Evolutionary conservation across 2,888 invertebrate genomes (phyloP).

Genomic region (Coelopa pilipes): DNA sequence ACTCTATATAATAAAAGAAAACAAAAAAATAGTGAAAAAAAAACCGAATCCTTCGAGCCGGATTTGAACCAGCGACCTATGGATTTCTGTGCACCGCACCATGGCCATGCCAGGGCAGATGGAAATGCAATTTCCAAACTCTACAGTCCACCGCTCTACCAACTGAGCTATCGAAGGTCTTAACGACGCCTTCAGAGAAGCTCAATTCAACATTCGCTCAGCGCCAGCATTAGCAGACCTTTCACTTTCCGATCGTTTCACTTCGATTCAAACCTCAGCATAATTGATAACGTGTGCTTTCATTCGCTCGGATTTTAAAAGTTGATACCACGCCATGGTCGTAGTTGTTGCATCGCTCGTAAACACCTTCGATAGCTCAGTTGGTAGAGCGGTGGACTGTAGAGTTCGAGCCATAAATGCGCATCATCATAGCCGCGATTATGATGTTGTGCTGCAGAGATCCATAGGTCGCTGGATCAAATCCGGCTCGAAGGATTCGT

Average conservation of each 20-base stretch:
- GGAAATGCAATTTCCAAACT: conserved; percentile 1
- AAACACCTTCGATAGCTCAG: conserved; percentile 62
- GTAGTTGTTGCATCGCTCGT: background rate
- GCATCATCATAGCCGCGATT: background rate
- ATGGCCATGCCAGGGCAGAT: background rate
- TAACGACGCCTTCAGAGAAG: background rate
- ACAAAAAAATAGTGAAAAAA: background rate
- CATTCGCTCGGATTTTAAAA: too few species aligned
- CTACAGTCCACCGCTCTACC: conserved; percentile 61
- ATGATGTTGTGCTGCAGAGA: conserved; percentile 45
- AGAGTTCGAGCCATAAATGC: conserved; percentile 39
- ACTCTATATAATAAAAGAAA: background rate
- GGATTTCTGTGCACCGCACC: conserved; percentile 45
- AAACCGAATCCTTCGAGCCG: conserved; percentile 60
- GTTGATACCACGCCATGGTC: too few species aligned
- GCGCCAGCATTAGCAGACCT: conserved; percentile 2
- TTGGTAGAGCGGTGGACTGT: conserved; percentile 66
- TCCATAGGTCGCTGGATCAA: conserved; percentile 77
- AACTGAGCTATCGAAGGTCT: conserved; percentile 58
- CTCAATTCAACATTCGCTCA: background rate
- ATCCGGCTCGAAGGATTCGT: conserved; percentile 71
- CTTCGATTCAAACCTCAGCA: background rate
- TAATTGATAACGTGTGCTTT: too few species aligned
- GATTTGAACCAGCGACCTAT: conserved; percentile 64
- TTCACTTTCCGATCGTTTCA: conserved; percentile 1